Evolutionary conservation across 1,140 invertebrate species (phyloP).

Genomic region (Cheumatopsyche charites): DNA sequence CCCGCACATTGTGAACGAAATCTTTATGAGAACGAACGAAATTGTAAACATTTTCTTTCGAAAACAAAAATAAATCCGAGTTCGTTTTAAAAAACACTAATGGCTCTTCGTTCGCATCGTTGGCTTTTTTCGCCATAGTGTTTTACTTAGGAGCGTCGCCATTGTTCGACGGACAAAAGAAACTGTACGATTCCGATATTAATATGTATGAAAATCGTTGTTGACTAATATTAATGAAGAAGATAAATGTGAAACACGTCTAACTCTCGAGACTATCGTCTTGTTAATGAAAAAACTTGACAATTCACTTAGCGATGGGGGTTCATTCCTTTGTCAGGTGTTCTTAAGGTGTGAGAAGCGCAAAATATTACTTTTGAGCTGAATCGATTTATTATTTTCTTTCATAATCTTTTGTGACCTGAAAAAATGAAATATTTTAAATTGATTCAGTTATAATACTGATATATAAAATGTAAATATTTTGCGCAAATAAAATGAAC

Average conservation of each 20-base stretch:
- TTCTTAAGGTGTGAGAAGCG: not conserved
- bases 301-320: conserved; percentile 34
- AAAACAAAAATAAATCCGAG: too few relatives aligned
- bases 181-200: conserved; percentile 23
- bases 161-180: not conserved
- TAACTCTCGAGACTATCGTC: conserved; percentile 35
- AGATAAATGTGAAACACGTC: conserved; percentile 40
- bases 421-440: not conserved
- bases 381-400: not conserved
- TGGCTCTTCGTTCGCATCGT: too few relatives aligned
- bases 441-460: too few relatives aligned
- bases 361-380: not conserved
- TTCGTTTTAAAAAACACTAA: too few relatives aligned
- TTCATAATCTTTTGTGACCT: not conserved
- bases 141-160: too few relatives aligned
- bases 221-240: conserved; percentile 43
- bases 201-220: conserved; percentile 37
- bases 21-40: not conserved
- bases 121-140: too few relatives aligned
- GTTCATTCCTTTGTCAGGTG: conserved; percentile 4
- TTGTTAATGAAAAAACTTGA: conserved; percentile 40
- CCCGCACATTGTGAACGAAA: not conserved
- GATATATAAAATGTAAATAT: too few relatives aligned
- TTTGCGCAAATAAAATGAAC: too few relatives aligned
- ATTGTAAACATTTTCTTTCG: too few relatives aligned